Evolutionary conservation across 1,140 invertebrate species (phyloP).

Genomic region (Meloidogyne hapla): DNA sequence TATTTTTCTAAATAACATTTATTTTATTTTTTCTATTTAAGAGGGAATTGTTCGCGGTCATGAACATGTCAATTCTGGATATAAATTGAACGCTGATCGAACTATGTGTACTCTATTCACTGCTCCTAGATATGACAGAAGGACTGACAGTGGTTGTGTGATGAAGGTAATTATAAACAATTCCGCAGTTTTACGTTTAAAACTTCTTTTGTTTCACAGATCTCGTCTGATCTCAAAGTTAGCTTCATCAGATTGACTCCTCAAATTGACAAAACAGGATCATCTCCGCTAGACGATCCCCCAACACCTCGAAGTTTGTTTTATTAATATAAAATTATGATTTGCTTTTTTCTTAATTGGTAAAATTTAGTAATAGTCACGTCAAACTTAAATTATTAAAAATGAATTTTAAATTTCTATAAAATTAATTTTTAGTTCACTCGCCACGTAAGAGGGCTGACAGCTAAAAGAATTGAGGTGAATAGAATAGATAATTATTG

Average conservation of each 20-base stretch:
- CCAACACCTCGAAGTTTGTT: background rate
- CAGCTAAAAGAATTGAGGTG: background rate
- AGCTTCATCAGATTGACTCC: background rate
- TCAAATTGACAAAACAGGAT: background rate
- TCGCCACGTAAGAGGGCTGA: background rate
- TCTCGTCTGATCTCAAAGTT: background rate
- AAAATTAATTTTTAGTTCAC: background rate
- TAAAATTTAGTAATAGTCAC: too few species aligned
- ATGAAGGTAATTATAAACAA: background rate
- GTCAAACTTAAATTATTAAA: too few species aligned
- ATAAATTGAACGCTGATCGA: conserved; percentile 8
- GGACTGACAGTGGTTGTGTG: conserved; percentile 1
- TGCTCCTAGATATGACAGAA: conserved; percentile 2
- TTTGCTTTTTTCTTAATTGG: too few species aligned
- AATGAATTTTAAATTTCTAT: background rate
- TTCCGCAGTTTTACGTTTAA: background rate
- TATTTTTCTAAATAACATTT: too few species aligned
- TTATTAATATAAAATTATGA: background rate
- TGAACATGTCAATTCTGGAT: background rate
- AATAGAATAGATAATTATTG: too few species aligned
- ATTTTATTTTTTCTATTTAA: background rate
- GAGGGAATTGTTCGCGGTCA: conserved; percentile 12
- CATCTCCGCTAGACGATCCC: background rate
- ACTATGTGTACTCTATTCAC: conserved; percentile 18
- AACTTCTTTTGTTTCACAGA: background rate